Conservation (phyloP, 2,113 vertebrate species). For the Lophochroa leadbeateri region DNA sequence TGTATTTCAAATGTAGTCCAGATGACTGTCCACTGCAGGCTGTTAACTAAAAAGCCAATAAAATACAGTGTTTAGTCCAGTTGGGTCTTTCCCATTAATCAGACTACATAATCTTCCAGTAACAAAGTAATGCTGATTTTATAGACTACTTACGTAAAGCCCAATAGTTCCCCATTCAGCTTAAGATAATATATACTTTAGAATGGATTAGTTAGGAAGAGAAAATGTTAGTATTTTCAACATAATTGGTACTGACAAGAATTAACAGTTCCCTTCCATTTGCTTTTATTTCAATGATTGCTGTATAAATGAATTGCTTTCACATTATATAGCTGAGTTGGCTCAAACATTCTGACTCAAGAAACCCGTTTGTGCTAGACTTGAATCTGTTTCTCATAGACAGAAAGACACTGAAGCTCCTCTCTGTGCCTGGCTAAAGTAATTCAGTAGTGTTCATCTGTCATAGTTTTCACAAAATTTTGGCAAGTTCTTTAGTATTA, state of each 20-base stretch:
- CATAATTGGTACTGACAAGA: conserved; percentile 25
- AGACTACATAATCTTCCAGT: conserved; percentile 12
- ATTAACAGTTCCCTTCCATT: conserved; percentile 25
- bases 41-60: conserved; percentile 19
- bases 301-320: conserved; percentile 1
- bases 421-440: neutral
- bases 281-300: conserved; percentile 22
- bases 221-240: conserved; percentile 34
- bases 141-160: conserved; percentile 8
- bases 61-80: neutral
- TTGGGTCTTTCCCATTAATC: neutral
- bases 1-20: neutral
- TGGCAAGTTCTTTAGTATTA: neutral
- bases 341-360: neutral
- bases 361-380: neutral
- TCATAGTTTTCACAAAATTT: neutral
- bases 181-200: conserved; percentile 33
- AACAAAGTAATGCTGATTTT: conserved; percentile 40
- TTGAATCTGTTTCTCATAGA: neutral
- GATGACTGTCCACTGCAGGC: conserved; percentile 3
- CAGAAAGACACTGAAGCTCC: neutral
- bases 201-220: conserved; percentile 9
- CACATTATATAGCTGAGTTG: neutral
- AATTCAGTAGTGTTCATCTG: neutral
- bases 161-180: conserved; percentile 23